Conservation (phyloP, 2,113 vertebrate genomes). For the Hippocampus zosterae region DNA sequence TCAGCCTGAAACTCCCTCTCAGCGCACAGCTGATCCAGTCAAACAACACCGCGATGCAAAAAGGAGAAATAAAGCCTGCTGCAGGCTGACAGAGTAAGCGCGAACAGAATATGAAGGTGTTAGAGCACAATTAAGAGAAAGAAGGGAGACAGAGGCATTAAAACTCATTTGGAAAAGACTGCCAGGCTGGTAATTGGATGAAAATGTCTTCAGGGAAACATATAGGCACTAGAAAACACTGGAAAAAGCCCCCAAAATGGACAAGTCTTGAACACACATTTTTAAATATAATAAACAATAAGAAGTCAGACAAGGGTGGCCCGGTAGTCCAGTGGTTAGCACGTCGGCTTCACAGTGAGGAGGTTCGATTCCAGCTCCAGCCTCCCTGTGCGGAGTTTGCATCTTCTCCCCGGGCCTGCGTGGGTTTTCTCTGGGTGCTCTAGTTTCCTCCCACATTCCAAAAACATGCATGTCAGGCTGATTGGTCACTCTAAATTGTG, state of each 20-base stretch:
- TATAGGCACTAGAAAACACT: conserved; percentile 24
- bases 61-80: conserved; percentile 5
- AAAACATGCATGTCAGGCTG: too few relatives aligned
- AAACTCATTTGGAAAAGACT: conserved; percentile 49
- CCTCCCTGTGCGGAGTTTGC: too few relatives aligned
- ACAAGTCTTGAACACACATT: conserved; percentile 14
- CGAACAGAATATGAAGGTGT: conserved; percentile 42
- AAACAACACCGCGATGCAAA: conserved; percentile 41
- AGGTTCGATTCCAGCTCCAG: too few relatives aligned
- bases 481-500: too few relatives aligned
- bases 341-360: too few relatives aligned
- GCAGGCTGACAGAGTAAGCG: conserved; percentile 37
- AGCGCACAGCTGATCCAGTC: conserved; percentile 46
- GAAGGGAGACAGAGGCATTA: conserved; percentile 33
- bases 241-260: conserved; percentile 19
- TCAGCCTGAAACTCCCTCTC: conserved; percentile 61
- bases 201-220: conserved; percentile 46
- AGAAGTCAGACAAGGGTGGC: neutral
- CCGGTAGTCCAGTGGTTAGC: too few relatives aligned
- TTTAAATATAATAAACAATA: neutral
- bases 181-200: conserved; percentile 63
- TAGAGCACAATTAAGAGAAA: conserved; percentile 27
- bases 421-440: too few relatives aligned
- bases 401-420: too few relatives aligned
- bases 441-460: too few relatives aligned